phyloP scores from a whole-genome alignment of 1,140 invertebrate species.

The Drosophila takahashii region DNA sequence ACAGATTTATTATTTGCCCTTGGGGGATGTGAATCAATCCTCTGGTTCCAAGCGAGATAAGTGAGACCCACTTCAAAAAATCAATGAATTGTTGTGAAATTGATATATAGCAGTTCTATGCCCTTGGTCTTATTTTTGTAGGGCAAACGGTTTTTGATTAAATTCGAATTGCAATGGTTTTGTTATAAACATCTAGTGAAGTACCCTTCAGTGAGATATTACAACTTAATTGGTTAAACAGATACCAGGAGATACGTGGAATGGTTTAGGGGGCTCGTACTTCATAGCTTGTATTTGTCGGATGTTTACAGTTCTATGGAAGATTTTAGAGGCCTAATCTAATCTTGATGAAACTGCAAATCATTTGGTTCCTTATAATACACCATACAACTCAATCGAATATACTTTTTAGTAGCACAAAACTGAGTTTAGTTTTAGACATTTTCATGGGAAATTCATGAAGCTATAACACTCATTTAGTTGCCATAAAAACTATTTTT shows the following conservation, averaged over 20 bases:
- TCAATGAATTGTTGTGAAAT: slow-evolving; percentile 30
- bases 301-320: slow-evolving; percentile 14
- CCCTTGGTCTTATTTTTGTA: slow-evolving; percentile 33
- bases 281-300: background rate
- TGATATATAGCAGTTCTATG: slow-evolving; percentile 19
- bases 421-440: background rate
- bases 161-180: slow-evolving; percentile 5
- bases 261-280: slow-evolving; percentile 25
- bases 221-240: slow-evolving; percentile 24
- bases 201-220: slow-evolving; percentile 13
- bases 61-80: slow-evolving; percentile 23
- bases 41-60: slow-evolving; percentile 22
- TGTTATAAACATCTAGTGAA: background rate
- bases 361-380: background rate
- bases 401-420: background rate
- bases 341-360: slow-evolving; percentile 8
- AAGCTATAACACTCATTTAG: background rate
- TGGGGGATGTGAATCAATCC: slow-evolving; percentile 8
- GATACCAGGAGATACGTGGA: slow-evolving; percentile 1
- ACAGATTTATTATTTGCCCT: slow-evolving; percentile 6
- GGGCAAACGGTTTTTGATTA: slow-evolving; percentile 30
- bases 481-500: background rate
- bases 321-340: slow-evolving; percentile 19
- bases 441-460: background rate
- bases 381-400: background rate